Evolutionary conservation across 2,113 vertebrate species (phyloP), one percentile per base, ranked within the genome.

Genomic region (Bostrychus sinensis): DNA sequence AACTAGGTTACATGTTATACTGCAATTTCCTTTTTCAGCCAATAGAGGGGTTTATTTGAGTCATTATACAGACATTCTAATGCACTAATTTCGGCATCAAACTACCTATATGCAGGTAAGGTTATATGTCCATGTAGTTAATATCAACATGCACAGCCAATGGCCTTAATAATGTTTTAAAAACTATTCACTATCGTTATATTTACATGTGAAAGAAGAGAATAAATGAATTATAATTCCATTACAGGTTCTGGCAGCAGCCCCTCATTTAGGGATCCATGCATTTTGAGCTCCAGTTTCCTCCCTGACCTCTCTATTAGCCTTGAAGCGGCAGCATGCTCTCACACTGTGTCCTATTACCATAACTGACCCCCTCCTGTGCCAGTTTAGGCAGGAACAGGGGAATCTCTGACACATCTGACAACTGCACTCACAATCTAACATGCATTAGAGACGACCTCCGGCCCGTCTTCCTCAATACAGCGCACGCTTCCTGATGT

Each of bases 381-480:
- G 75, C 82, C 63, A 30, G 66, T 75, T 80, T 65, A 77, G 71
- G 72, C 56, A 53, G 62, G 20, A 30, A 72, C 56, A 57, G 51
- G 57, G 19, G 61, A 74, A 67, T 72, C 51, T 70, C 70, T 71
- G 81, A 87, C 79, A 83, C 63, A 62, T 85, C 72, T 87, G 77
- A 86, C 82, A 85, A 50, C 76, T 73, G 43, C 70, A 80, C 81
- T 68, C 67, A 50, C 66, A 82, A 77, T 78, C 81, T 70, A 85
- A 85, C 84, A 92, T 89, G 89, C 92, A 93, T 91, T 91, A 92
- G 91, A 93, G 91, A 91, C 95, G 94, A 96, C 94, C 94, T 95
- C 93, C 86, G 22, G 64, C 70, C 91, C 85, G 89, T 79, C 62
- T 70, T 75, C 38, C 55, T 91, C 92, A 93, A 93, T 93, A 91